These are phyloP conservation scores for Melanostigma gelatinosum DNA, from an alignment of 2,113 vertebrate species.

Conservation along the genomic window DNA sequence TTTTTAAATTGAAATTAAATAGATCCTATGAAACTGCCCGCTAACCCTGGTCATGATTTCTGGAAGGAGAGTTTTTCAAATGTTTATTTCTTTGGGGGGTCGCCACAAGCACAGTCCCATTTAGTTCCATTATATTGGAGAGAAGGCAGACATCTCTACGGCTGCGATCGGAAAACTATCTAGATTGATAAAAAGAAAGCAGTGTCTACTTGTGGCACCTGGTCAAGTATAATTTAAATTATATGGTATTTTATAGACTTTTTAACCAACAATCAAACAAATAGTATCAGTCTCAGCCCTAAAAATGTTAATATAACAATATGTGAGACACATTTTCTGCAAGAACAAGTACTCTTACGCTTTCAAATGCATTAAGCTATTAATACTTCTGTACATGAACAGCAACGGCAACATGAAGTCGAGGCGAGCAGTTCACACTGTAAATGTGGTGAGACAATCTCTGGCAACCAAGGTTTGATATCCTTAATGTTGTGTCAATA, in stretches of 20 bases:
- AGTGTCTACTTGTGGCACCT: not conserved
- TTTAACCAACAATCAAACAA: not conserved
- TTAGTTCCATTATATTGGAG: too few species aligned
- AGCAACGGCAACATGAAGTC: not conserved
- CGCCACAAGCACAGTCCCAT: too few species aligned
- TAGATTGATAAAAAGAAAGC: not conserved
- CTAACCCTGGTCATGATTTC: too few species aligned
- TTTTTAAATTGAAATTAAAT: not conserved
- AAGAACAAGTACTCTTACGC: not conserved
- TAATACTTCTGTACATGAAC: not conserved
- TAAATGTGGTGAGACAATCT: not conserved
- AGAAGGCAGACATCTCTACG: too few species aligned
- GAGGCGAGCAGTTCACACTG: not conserved
- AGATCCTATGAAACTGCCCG: not conserved
- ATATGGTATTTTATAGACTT: not conserved
- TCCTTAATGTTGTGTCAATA: constrained; percentile 12
- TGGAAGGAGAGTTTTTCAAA: too few species aligned
- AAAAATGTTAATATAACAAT: not conserved
- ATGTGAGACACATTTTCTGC: not conserved
- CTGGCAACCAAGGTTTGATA: not conserved
- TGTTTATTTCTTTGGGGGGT: too few species aligned
- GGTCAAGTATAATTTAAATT: not conserved
- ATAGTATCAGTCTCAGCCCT: not conserved
- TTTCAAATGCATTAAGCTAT: not conserved
- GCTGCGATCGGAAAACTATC: too few species aligned